Evolutionary conservation across 2,113 vertebrate genomes (phyloP), one percentile per base, ranked within the genome.

Genomic region (Daubentonia madagascariensis): DNA sequence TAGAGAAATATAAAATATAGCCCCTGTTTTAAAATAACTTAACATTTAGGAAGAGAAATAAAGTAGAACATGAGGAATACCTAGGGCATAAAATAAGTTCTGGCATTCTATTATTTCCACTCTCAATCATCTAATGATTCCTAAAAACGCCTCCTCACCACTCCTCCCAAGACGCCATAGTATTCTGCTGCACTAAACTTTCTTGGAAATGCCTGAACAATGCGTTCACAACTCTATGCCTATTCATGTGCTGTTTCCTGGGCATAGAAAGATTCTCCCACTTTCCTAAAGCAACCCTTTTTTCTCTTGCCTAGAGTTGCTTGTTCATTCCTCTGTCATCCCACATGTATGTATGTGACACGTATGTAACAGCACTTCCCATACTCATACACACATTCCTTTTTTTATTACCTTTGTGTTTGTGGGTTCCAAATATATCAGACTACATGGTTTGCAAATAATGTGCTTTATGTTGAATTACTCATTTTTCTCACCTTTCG

Each of bases 401-500:
- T 67, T 13, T 88, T 89, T 52, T 23, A 72, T 89, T 59, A 72
- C 52, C 17, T 84, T 45, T 48, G 40, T 79, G 20, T 50, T 67
- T 72, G 14, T 68, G 52, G 52, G 30, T 84, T 48, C 35, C 28
- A 96, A 95, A 85, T 32, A 94, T 14, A 68, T 37, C 59, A 92
- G 45, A 52, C 65, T n/a, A 76, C 14, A 30, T n/a, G 35, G 32
- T 32, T 75, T 76, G n/a, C 13, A 92, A 86, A 78, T 22, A 63
- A 57, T 54, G 14, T 65, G 52, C 30, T 89, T 70, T 89, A 28
- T 67, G 48, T 20, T 85, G 37, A 94, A 75, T 70, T 96, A 43
- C 32, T 85, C 4, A 4, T 95, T 97, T 91, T 87, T 79, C 28
- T 95, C 18, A 72, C 8, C 13, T 95, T 95, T 95, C 35, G 59